A percentile compares a stretch with the other conserved stretches of the same genome.
phyloP scores from a whole-genome alignment of 2,797 vertebrate genomes.

The Halcyon leucocephala region DNA sequence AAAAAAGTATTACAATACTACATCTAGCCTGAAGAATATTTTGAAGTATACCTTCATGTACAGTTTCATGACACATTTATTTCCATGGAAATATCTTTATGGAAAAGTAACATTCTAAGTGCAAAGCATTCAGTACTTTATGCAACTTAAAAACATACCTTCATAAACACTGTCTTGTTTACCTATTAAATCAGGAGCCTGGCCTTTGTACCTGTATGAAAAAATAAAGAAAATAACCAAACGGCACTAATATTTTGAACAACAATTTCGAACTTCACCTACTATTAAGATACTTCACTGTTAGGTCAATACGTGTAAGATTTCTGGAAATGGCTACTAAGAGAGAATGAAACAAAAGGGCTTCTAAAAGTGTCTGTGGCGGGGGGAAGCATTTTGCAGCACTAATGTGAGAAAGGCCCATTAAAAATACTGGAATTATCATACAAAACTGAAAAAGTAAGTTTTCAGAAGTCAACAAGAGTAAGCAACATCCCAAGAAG shows the following conservation, averaged over 20 bases:
- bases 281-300: background rate
- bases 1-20: background rate
- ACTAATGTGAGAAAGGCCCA: background rate
- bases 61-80: background rate
- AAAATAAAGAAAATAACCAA: background rate
- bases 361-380: background rate
- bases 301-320: background rate
- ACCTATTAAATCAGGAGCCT: slow-evolving; percentile 96
- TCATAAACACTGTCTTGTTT: slow-evolving; percentile 99
- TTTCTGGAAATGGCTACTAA: background rate
- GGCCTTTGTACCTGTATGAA: slow-evolving; percentile 91
- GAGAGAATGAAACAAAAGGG: background rate
- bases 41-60: background rate
- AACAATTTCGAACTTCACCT: background rate
- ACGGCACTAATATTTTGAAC: background rate
- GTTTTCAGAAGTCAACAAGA: background rate
- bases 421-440: background rate
- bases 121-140: background rate
- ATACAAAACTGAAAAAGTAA: background rate
- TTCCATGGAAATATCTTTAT: background rate
- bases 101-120: background rate
- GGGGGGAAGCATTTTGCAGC: background rate
- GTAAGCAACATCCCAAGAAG: background rate
- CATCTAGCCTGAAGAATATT: background rate
- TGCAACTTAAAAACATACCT: slow-evolving; percentile 82